These are phyloP conservation scores for Ceratothoa steindachneri DNA, from an alignment of 2,888 invertebrate species.

Conservation along the genomic window DNA sequence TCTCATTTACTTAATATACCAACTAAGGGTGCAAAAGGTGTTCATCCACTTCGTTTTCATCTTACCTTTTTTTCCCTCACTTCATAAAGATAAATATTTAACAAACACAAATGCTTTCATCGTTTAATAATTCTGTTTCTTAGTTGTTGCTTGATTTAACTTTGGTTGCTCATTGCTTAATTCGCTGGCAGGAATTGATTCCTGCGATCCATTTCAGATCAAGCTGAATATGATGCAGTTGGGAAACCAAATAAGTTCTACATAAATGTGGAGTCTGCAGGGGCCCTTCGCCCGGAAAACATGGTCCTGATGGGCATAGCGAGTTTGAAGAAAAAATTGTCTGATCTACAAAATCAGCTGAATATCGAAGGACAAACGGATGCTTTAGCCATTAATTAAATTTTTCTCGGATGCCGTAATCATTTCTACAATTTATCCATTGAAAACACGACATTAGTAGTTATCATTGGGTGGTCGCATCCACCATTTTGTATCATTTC, in stretches of 20 bases:
- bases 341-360: conserved; percentile 88
- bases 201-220: conserved; percentile 47
- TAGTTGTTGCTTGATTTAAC: too few species aligned
- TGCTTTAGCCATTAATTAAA: conserved; percentile 56
- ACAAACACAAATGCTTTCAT: too few species aligned
- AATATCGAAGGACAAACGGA: conserved; percentile 68
- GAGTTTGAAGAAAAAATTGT: conserved; percentile 88
- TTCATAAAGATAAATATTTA: too few species aligned
- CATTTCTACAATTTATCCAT: background rate
- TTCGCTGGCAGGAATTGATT: too few species aligned
- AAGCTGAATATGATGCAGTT: conserved; percentile 89
- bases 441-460: too few species aligned
- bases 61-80: too few species aligned
- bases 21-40: too few species aligned
- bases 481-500: background rate
- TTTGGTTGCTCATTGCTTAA: too few species aligned
- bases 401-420: background rate
- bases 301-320: conserved; percentile 93
- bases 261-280: conserved; percentile 94
- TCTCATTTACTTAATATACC: too few species aligned
- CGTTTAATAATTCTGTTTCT: too few species aligned
- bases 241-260: conserved; percentile 95
- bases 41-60: too few species aligned
- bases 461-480: too few species aligned
- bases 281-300: conserved; percentile 90